Evolutionary conservation across 2,888 invertebrate species (phyloP).

Genomic region (Lysandra bellargus): DNA sequence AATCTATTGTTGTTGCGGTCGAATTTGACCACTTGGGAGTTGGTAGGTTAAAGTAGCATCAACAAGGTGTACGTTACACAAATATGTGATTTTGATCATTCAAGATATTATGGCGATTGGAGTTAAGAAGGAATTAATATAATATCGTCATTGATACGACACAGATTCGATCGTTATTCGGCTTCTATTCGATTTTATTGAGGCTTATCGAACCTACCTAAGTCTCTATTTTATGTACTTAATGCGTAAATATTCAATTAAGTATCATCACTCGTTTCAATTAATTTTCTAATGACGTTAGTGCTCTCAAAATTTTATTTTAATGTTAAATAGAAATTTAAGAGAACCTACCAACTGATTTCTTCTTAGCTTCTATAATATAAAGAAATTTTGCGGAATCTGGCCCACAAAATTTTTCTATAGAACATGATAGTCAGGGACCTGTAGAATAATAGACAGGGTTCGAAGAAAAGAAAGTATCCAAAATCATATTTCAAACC

Average conservation of each 20-base stretch:
- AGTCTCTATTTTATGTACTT: not conserved
- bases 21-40: too few species aligned
- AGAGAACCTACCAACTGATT: not conserved
- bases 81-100: slow-evolving; percentile 8
- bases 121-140: not conserved
- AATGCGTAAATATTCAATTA: not conserved
- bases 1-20: too few species aligned
- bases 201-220: not conserved
- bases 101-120: not conserved
- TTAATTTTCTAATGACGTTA: too few species aligned
- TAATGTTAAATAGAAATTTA: not conserved
- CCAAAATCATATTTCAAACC: not conserved
- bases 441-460: not conserved
- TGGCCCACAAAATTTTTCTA: not conserved
- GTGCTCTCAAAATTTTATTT: not conserved
- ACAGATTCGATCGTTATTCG: not conserved
- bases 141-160: not conserved
- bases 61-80: slow-evolving; percentile 1
- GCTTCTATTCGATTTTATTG: not conserved
- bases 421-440: not conserved
- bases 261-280: too few species aligned
- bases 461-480: not conserved
- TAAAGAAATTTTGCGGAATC: not conserved
- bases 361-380: not conserved
- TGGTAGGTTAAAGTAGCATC: not conserved